Evolutionary conservation across 35 echinoderm and acorn worm species (phyloP).

Genomic region (Ophiothrix spiculata): DNA sequence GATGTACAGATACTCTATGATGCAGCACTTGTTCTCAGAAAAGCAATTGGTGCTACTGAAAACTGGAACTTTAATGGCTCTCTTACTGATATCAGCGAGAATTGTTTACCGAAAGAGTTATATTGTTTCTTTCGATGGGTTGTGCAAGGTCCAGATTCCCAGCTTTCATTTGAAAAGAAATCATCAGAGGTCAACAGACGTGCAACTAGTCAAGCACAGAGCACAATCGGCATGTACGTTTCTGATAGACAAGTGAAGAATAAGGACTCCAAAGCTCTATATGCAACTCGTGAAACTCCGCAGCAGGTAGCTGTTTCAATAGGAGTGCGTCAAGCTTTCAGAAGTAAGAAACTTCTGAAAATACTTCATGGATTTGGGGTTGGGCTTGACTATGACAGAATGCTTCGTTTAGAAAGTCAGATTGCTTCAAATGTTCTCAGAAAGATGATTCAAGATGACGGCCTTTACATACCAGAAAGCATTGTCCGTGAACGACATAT

Average conservation of each 20-base stretch:
- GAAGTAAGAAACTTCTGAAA: slow-evolving; percentile 23
- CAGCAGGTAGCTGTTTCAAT: background rate
- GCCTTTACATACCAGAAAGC: background rate
- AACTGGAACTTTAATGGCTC: background rate
- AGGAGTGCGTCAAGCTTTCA: background rate
- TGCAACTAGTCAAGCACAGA: slow-evolving; percentile 8
- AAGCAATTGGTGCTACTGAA: background rate
- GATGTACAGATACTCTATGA: too few relatives aligned
- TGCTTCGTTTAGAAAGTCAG: slow-evolving; percentile 36
- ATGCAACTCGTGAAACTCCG: background rate
- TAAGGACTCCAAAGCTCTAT: background rate
- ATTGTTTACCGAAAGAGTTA: slow-evolving; percentile 13
- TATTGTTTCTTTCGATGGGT: slow-evolving; percentile 25
- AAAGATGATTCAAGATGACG: background rate
- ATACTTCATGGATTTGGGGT: slow-evolving; percentile 11
- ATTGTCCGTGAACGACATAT: background rate
- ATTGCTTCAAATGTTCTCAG: slow-evolving; percentile 20
- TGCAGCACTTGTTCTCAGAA: background rate
- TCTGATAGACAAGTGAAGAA: slow-evolving; percentile 11
- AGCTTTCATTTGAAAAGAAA: background rate
- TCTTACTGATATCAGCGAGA: background rate
- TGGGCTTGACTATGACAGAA: slow-evolving; percentile 21
- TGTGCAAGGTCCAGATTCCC: slow-evolving; percentile 8
- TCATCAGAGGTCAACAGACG: background rate
- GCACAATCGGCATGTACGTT: background rate